A percentile compares a stretch with the other conserved stretches of the same genome.
Evolutionary conservation across 1,140 invertebrate species (phyloP).

Genomic region (Meloidogyne floridensis): DNA sequence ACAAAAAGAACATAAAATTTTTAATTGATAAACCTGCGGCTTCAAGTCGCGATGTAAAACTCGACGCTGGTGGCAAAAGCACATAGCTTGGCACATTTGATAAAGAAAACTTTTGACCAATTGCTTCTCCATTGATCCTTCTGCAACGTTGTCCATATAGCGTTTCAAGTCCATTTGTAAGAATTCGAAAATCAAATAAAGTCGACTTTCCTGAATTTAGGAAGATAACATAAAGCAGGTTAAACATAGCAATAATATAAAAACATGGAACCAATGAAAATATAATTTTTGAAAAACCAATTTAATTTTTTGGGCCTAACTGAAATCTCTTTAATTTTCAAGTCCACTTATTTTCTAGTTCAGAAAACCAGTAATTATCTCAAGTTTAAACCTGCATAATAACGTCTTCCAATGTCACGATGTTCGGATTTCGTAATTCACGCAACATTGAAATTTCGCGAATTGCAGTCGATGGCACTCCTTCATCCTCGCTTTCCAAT

Average conservation of each 20-base stretch:
- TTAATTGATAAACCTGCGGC: conserved; percentile 74
- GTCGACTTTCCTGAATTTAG: conserved; percentile 74
- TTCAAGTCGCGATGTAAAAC: conserved; percentile 95
- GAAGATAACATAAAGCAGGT: background rate
- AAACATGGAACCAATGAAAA: conserved; percentile 75
- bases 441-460: conserved; percentile 89
- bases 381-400: conserved; percentile 74
- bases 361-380: no score
- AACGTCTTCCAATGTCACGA: conserved; percentile 87
- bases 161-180: conserved; percentile 96
- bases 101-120: conserved; percentile 52
- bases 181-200: conserved; percentile 96
- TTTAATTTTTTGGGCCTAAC: no score
- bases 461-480: conserved; percentile 89
- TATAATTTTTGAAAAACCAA: no score
- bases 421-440: conserved; percentile 86
- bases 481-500: conserved; percentile 86
- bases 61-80: conserved; percentile 91
- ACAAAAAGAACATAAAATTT: no score
- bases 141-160: conserved; percentile 85
- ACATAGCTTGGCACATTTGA: conserved; percentile 85
- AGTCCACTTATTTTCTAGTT: no score
- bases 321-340: no score
- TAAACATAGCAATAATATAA: conserved; percentile 76
- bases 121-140: conserved; percentile 35